Base-by-base conservation (phyloP, 2,888 invertebrate species). In the Rambutsinella grinnellia region DNA sequence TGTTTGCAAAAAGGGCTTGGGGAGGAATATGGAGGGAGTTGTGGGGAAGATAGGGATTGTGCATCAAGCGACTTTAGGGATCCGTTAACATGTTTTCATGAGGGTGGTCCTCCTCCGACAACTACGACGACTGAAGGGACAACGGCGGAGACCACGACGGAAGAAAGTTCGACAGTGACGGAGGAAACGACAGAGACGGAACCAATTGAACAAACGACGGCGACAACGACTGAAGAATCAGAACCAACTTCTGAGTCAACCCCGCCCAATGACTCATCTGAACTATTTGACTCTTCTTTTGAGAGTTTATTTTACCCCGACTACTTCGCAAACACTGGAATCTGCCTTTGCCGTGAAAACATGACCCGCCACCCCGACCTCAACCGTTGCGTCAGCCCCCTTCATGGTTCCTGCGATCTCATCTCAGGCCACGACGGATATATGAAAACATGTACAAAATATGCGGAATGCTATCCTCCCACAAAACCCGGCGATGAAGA, bases 311-410 rank as follows among this genome's bases (percentile, higher is more conserved):
- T 6, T 21, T 21, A 62, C 28, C 8, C 13, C 15, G 10, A 24
- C n/a, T 58, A 36, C 3, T 36, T 2, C 44, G 19, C 17, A 10
- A 10, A 2, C 8, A 10, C 44, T 23, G 46, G n/a, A 15, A 49
- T 5, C n/a, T 72, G 72, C 21, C 17, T 3, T 2, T 65, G 66
- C 27, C 21, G 19, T 15, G 5, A 8, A 0, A 21, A 51, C 5
- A 72, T 70, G 70, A 36, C 56, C 6, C 17, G 56, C 6, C 26
- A 70, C 36, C n/a, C 19, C 8, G 49, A 54, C 0, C 21, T 62
- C 13, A 23, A 49, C 15, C 17, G 46, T 3, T 70, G 70, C 36
- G 70, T 70, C 17, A 70, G 70, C 57, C 56, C 62, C 3, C 15
- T 51, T 1, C 13, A 3, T 2, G 49, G 23, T 23, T 26, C n/a